phyloP scores from a whole-genome alignment of 2,888 invertebrate genomes.

The Nemapogon koenigi region DNA sequence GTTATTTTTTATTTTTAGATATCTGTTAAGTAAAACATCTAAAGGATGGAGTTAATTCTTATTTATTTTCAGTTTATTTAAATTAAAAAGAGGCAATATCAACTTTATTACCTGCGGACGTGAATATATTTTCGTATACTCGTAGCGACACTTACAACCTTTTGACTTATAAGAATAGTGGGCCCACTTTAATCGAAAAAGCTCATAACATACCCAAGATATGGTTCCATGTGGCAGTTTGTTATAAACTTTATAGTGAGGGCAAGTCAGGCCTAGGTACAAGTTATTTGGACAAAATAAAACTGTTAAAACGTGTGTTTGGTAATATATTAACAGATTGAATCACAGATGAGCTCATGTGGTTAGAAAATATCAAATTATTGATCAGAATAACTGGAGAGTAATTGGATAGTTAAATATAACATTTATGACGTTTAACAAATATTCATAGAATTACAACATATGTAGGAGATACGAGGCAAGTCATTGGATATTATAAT shows the following conservation, averaged over 20 bases:
- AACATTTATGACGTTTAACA: constrained; percentile 26
- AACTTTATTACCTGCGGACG: constrained; percentile 19
- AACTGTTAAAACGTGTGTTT: constrained; percentile 33
- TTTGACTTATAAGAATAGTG: neutral
- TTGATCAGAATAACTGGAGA: constrained; percentile 30
- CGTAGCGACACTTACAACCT: neutral
- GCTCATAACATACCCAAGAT: constrained; percentile 63
- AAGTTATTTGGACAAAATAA: constrained; percentile 40
- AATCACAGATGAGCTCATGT: constrained; percentile 22
- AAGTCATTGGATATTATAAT: neutral
- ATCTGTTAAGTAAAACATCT: constrained; percentile 51
- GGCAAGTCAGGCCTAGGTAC: constrained; percentile 50
- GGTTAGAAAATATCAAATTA: constrained; percentile 19
- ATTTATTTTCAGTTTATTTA: constrained; percentile 3
- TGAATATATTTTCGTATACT: neutral
- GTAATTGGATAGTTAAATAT: constrained; percentile 43
- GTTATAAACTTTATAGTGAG: constrained; percentile 61
- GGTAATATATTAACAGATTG: constrained; percentile 42
- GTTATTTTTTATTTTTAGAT: constrained; percentile 18
- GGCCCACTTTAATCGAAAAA: constrained; percentile 38
- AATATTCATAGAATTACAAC: neutral
- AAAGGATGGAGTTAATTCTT: constrained; percentile 29
- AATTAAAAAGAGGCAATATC: constrained; percentile 12
- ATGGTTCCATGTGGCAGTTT: constrained; percentile 58
- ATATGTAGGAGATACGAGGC: neutral